Base-by-base conservation (phyloP, 2,797 vertebrate genomes). In the Hafferia zeledoni region DNA sequence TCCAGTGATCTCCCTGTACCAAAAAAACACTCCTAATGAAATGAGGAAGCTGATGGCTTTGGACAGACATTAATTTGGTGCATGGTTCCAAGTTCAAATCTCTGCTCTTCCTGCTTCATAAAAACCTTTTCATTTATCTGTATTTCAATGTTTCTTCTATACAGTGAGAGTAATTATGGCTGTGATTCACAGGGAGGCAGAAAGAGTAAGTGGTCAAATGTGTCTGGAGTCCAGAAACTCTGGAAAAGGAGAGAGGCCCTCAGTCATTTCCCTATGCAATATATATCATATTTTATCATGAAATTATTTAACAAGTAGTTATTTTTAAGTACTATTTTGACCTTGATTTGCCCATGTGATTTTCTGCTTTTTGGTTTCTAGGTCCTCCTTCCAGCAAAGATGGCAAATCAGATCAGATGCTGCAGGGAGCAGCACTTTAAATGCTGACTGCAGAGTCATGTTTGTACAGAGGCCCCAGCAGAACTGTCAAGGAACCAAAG, bases 381-480 rank as follows among this genome's bases (percentile, higher is more conserved):
- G 19, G 10, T 83, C 18, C 1, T 33, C 16, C 1, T 17, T 71
- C 31, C 20, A 70, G 46, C 27, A n/a, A 86, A 50, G 49, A 55
- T 1, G 17, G 64, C 20, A 87, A 76, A 80, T 39, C 25, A 72
- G 55, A 17, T 17, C n/a, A 33, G 72, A 47, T 16, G 7, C 27
- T 50, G 31, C 19, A 47, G n/a, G 37, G 46, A 53, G 43, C 46
- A 41, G 11, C 24, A 27, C 41, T 81, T 85, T 64, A 81, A 91
- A 68, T 30, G 25, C 41, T 77, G 77, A 28, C 39, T 4, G 1
- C 33, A 65, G 56, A 77, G 72, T 22, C 0, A 1, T 88, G 90
- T 95, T 95, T 95, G 61, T 77, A 71, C 69, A 91, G 84, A 96
- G 93, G 75, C 87, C 89, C 75, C 87, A 64, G 65, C 69, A 90